Conservation (phyloP, 2,113 vertebrate species). For the Alouatta palliata region DNA sequence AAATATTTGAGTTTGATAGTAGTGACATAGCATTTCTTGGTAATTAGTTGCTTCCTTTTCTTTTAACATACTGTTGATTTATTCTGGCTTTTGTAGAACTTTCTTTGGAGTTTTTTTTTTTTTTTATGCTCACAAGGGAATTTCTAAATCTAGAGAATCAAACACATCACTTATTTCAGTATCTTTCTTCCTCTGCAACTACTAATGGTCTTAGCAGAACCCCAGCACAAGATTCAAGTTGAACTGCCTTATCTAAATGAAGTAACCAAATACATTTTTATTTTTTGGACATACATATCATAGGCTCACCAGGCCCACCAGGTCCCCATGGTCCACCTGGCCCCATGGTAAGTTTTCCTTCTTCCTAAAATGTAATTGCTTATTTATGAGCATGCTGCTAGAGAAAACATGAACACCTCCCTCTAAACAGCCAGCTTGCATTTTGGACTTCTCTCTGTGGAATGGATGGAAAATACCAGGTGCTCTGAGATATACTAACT, state of each 20-base stretch:
- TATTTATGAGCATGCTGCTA: background rate
- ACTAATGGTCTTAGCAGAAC: constrained; percentile 55
- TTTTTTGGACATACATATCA: constrained; percentile 87
- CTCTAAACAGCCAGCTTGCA: background rate
- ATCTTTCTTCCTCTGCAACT: background rate
- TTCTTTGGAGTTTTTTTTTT: background rate
- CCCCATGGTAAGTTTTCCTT: constrained; percentile 93
- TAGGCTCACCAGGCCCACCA: constrained; percentile 92
- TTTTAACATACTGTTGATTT: constrained; percentile 31
- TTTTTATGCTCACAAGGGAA: constrained; percentile 6
- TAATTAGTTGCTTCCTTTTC: constrained; percentile 56
- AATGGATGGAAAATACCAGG: background rate
- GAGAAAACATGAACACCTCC: background rate
- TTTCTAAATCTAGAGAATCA: constrained; percentile 42
- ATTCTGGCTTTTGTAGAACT: constrained; percentile 48
- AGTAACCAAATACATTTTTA: constrained; percentile 68
- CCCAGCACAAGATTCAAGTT: constrained; percentile 19
- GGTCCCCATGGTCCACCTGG: constrained; percentile 96
- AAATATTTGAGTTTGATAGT: constrained; percentile 5
- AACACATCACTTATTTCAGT: constrained; percentile 3
- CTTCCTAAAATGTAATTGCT: background rate
- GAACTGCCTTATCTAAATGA: constrained; percentile 64
- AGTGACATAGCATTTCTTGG: constrained; percentile 12
- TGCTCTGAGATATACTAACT: background rate
- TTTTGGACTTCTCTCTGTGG: background rate